phyloP scores from a whole-genome alignment of 2,888 invertebrate genomes.

The Cremastobaeus sp. region DNA sequence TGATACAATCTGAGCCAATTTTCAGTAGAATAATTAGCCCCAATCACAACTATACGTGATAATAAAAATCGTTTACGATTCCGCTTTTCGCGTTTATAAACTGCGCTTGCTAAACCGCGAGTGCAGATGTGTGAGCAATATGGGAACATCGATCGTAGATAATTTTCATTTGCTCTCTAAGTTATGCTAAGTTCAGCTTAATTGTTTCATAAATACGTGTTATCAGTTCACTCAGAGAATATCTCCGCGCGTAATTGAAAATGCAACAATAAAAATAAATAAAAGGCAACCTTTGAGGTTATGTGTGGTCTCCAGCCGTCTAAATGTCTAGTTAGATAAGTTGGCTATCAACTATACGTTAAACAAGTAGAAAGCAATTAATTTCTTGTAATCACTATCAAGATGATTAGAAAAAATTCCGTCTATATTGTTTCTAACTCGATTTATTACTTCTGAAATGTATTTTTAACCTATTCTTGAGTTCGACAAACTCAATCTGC shows the following conservation, averaged over 20 bases:
- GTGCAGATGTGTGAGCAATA: conserved; percentile 3
- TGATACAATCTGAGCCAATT: conserved; percentile 70
- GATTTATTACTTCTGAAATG: too few species aligned
- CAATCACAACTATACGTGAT: too few species aligned
- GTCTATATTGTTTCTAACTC: too few species aligned
- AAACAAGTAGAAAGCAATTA: too few species aligned
- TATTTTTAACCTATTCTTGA: too few species aligned
- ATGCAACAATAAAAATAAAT: conserved; percentile 47
- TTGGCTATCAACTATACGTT: conserved; percentile 32
- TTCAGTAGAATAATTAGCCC: conserved; percentile 68
- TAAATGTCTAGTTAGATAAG: conserved; percentile 38
- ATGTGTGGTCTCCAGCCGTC: conserved; percentile 28
- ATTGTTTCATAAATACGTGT: conserved; percentile 62
- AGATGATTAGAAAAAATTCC: too few species aligned
- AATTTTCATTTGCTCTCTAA: conserved; percentile 62
- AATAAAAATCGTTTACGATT: too few species aligned
- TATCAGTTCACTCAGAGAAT: conserved; percentile 47
- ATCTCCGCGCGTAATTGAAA: conserved; percentile 40
- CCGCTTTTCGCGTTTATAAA: too few species aligned
- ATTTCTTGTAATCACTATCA: too few species aligned
- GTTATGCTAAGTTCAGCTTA: conserved; percentile 56
- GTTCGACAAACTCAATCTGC: too few species aligned
- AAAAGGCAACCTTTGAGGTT: conserved; percentile 38
- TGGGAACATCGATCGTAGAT: conserved; percentile 52
- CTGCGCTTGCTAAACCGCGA: too few species aligned